phyloP scores from a whole-genome alignment of 2,113 vertebrate genomes.

The Microcebus tavaratra region DNA sequence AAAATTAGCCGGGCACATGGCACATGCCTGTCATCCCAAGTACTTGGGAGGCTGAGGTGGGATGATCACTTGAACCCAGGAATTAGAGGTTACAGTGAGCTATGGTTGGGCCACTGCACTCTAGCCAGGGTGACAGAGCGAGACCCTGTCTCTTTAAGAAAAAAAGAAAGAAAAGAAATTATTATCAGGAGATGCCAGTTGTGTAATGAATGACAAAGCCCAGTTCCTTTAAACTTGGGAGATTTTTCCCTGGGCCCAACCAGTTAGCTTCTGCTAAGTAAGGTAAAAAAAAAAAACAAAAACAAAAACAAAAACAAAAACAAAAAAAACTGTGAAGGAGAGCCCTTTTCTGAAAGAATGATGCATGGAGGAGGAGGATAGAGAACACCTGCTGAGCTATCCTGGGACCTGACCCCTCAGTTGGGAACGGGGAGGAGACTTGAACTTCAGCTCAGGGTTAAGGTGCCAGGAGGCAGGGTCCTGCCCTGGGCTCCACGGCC shows the following conservation, averaged over 20 bases:
- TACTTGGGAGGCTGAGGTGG: neutral
- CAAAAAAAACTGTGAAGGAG: neutral
- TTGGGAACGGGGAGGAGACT: neutral
- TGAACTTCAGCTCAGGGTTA: neutral
- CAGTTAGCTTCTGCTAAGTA: neutral
- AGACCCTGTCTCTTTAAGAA: neutral
- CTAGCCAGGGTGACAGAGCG: neutral
- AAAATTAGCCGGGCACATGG: neutral
- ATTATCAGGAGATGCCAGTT: neutral
- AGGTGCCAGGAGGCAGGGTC: neutral
- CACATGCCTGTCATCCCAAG: neutral
- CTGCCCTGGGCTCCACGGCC: neutral
- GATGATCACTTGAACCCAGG: neutral
- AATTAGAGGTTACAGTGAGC: neutral
- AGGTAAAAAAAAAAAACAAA: neutral
- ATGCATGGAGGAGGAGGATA: neutral
- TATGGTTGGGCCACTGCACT: neutral
- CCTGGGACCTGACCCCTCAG: neutral
- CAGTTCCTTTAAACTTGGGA: neutral
- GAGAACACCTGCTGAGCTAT: neutral
- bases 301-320: too few relatives aligned
- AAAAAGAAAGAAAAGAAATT: neutral
- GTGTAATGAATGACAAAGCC: neutral
- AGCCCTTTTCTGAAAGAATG: neutral
- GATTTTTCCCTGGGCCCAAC: neutral